These are phyloP conservation scores for Vespertilio murinus DNA, from an alignment of 2,797 vertebrate genomes.

Conservation along the genomic window DNA sequence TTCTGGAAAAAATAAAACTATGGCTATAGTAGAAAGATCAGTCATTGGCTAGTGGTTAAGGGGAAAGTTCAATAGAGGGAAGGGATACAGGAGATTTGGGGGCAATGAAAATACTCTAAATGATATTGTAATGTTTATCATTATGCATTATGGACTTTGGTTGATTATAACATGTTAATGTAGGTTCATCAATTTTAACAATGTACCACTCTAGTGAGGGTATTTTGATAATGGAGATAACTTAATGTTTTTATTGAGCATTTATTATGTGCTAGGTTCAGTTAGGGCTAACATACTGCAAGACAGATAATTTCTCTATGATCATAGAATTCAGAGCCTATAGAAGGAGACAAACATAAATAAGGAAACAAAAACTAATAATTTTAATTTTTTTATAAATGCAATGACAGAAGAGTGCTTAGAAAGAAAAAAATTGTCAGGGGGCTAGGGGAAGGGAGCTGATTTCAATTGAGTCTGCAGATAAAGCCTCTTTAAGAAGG, in stretches of 20 bases:
- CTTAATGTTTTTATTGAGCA: not conserved
- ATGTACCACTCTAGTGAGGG: not conserved
- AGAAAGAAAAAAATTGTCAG: not conserved
- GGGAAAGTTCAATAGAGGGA: not conserved
- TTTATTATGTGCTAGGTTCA: not conserved
- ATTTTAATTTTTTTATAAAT: not conserved
- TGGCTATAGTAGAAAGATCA: not conserved
- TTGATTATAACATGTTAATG: not conserved
- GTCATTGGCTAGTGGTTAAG: not conserved
- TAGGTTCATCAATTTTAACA: not conserved
- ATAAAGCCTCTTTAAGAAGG: not conserved
- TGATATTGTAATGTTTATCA: not conserved
- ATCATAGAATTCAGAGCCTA: not conserved
- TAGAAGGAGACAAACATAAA: not conserved
- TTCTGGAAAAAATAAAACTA: not conserved
- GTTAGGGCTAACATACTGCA: not conserved
- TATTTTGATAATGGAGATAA: not conserved
- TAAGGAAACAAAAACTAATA: not conserved
- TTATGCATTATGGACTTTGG: not conserved
- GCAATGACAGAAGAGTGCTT: not conserved
- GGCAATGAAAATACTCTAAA: not conserved
- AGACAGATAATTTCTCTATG: not conserved
- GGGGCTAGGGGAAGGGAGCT: not conserved
- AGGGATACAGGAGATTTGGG: not conserved
- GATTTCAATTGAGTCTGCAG: not conserved